Evolutionary conservation across 2,888 invertebrate species (phyloP).

Genomic region (Pasiphila rectangulata): DNA sequence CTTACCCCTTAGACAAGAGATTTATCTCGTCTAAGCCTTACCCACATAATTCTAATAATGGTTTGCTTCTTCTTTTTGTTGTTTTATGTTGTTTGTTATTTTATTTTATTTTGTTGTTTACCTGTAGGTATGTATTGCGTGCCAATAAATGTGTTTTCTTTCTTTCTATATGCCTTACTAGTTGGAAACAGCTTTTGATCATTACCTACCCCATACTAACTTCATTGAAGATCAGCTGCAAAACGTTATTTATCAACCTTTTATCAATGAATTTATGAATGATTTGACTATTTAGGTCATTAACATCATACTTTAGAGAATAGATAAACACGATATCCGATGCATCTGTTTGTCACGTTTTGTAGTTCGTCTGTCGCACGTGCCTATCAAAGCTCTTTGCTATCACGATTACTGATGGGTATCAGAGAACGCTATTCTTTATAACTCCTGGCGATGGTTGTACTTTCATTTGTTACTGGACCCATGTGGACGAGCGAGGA

Average conservation of each 20-base stretch:
- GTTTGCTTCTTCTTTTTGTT: no score
- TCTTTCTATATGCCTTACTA: no score
- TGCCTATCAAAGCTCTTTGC: constrained; percentile 18
- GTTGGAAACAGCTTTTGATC: no score
- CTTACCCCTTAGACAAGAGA: no score
- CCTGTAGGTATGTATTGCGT: no score
- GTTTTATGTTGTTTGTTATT: no score
- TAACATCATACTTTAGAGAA: constrained; percentile 16
- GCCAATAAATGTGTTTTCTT: no score
- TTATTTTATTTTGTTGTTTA: no score
- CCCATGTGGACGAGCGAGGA: constrained; percentile 36
- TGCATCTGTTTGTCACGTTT: constrained; percentile 39
- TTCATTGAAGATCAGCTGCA: not conserved
- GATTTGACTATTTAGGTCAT: constrained; percentile 19
- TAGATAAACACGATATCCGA: constrained; percentile 15
- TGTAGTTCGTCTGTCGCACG: constrained; percentile 22
- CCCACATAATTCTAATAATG: no score
- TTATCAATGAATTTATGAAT: constrained; percentile 11
- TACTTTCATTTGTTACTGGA: constrained; percentile 32
- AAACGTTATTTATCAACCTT: not conserved
- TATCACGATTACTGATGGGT: constrained; percentile 13
- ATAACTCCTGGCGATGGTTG: constrained; percentile 17
- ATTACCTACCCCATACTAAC: no score
- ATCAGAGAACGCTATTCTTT: constrained; percentile 17
- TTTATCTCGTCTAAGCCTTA: no score